Base-by-base conservation (phyloP, 2,113 vertebrate species). In the Cercopithecus mona region DNA sequence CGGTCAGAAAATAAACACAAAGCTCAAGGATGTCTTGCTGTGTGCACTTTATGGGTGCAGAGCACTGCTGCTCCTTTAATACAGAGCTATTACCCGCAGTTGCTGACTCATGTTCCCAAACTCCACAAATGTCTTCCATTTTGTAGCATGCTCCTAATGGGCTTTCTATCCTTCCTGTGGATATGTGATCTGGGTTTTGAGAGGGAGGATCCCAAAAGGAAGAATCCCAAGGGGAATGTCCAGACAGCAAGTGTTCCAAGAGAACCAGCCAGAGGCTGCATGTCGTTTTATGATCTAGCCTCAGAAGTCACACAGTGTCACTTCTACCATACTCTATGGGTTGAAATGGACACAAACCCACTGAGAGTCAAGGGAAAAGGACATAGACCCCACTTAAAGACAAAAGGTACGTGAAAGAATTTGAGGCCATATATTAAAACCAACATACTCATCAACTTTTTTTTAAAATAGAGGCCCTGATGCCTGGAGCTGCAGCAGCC, bases 81-180 rank as follows among this genome's bases (percentile, higher is more conserved):
- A 97, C 27, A 90, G 80, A 93, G 75, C 57, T 61, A 5, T 81
- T 59, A 50, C 35, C 84, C 75, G 18, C 4, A 83, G 48, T 32
- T 98, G 98, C 98, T 98, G 98, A 98, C 95, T 98, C 98, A 97
- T 0, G 75, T 45, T 97, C 94, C 75, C 88, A 70, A 48, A 92
- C n/a, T 61, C 83, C 88, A 89, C 89, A 94, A 90, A 92, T 48
- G 70, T 25, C 40, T 88, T 48, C 87, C 50, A 59, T 97, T 93
- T 97, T 95, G 81, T 76, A 40, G 35, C 30, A 30, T 11, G 83
- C 93, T 94, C 73, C 68, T 88, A 20, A 66, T 14, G 79, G 38
- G 10, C 8, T 93, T 6, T 68, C 73, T 50, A 3, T 52, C 83
- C 27, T 93, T 90, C 50, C 64, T n/a, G 17, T 61, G 43, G 40